Conservation (phyloP, 2,888 invertebrate genomes). For the Sminthurinus aureus region DNA sequence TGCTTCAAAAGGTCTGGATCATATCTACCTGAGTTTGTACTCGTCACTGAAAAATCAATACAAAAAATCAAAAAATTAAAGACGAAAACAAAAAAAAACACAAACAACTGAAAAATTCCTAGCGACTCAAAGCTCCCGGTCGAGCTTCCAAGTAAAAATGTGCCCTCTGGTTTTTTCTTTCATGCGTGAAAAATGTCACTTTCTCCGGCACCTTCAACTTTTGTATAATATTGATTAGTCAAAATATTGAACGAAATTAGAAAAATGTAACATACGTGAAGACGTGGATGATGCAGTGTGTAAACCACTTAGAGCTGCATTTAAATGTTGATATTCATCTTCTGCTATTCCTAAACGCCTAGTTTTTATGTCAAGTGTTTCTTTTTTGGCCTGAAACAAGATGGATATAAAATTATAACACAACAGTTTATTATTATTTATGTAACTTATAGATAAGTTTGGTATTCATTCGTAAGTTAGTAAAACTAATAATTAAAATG, state of each 20-base stretch:
- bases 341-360: conserved; percentile 91
- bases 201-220: too few species aligned
- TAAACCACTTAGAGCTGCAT: conserved; percentile 74
- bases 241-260: not conserved
- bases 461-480: not conserved
- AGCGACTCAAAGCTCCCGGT: too few species aligned
- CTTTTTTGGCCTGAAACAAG: conserved; percentile 84
- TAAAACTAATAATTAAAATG: conserved; percentile 22
- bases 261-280: conserved; percentile 51
- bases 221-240: too few species aligned
- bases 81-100: too few species aligned
- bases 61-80: conserved; percentile 54
- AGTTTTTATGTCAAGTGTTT: conserved; percentile 95
- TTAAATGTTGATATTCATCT: conserved; percentile 94
- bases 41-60: conserved; percentile 70
- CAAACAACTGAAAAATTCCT: too few species aligned
- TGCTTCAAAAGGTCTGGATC: conserved; percentile 93
- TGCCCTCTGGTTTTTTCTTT: too few species aligned
- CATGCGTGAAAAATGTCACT: too few species aligned
- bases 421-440: not conserved
- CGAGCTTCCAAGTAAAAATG: too few species aligned
- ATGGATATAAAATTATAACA: too few species aligned
- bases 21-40: conserved; percentile 88
- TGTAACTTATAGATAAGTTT: not conserved
- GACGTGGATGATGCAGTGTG: conserved; percentile 58